These are phyloP conservation scores for Patiria miniata DNA, from an alignment of 35 echinoderm and acorn worm genomes.

Conservation along the genomic window DNA sequence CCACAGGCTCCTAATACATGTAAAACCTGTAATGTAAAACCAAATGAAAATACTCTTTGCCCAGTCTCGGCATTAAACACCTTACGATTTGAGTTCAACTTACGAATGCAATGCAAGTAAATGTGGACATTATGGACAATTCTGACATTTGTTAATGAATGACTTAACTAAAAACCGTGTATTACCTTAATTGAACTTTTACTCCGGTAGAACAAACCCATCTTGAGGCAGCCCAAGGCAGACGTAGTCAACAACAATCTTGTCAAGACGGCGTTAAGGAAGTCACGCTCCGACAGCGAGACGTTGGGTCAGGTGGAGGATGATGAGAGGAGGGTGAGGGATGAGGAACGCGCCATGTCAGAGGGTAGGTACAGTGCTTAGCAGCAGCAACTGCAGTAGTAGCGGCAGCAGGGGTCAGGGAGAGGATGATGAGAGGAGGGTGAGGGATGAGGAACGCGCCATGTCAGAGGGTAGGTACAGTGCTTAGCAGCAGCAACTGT, in stretches of 20 bases:
- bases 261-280: slow-evolving; percentile 28
- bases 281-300: slow-evolving; percentile 69
- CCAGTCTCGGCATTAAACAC: too few species aligned
- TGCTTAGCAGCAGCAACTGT: too few species aligned
- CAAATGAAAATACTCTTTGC: too few species aligned
- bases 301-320: slow-evolving; percentile 28
- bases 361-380: neutral
- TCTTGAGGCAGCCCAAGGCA: neutral
- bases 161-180: too few species aligned
- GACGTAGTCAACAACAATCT: slow-evolving; percentile 9
- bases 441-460: neutral
- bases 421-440: neutral
- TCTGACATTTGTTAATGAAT: too few species aligned
- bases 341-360: slow-evolving; percentile 12
- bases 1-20: too few species aligned
- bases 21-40: too few species aligned
- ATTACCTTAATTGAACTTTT: too few species aligned
- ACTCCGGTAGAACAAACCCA: neutral
- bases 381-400: neutral
- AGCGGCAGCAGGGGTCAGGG: neutral
- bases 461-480: too few species aligned
- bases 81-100: too few species aligned
- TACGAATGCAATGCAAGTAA: too few species aligned
- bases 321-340: neutral
- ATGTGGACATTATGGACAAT: too few species aligned